Base-by-base conservation (phyloP, 2,888 invertebrate genomes). In the Coelinius sp. region DNA sequence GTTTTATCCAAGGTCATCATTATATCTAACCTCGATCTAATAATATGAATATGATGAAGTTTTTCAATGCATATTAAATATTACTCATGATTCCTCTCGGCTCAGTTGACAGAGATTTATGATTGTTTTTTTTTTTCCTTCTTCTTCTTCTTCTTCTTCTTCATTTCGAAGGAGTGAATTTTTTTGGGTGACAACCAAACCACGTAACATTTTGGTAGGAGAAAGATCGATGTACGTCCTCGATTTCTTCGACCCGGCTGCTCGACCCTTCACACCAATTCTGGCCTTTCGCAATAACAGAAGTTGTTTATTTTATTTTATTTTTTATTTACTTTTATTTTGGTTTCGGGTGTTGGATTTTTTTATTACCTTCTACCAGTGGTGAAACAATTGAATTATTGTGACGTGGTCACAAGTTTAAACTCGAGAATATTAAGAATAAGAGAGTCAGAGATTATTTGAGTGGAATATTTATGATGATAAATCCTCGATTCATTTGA, bases 191-290 rank as follows among this genome's bases (percentile, higher is more conserved):
- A 67, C 53, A 67, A 35, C 20, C 24, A 35, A 31, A 41, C 1
- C n/a, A 10, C 41, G 12, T 7, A 63, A 24, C 22, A 7, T n/a
- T 5, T 20, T 22, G 68, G 27, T 20, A 68, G 12, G 31, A 41
- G 44, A 65, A 73, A 77, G 77, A 77, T 76, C 75, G 77, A 77
- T 76, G 75, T 64, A 75, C 72, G 77, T 76, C 77, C 77, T 73
- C 77, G 76, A 76, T 77, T 77, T 74, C 73, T 75, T 77, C 76
- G 77, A 77, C 77, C 75, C 66, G 73, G 17, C 66, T 56, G 69
- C 64, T 65, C 73, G 66, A 72, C 70, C 63, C 71, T 59, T 66
- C 31, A 69, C 65, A 62, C 65, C 44, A 25, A 49, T 38, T 52
- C 53, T 17, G 27, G 22, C 22, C 20, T 67, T 67, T 53, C 53